Evolutionary conservation across 2,888 invertebrate genomes (phyloP), one percentile per base, ranked within the genome.

Genomic region (Brachynemurus nebulosus): DNA sequence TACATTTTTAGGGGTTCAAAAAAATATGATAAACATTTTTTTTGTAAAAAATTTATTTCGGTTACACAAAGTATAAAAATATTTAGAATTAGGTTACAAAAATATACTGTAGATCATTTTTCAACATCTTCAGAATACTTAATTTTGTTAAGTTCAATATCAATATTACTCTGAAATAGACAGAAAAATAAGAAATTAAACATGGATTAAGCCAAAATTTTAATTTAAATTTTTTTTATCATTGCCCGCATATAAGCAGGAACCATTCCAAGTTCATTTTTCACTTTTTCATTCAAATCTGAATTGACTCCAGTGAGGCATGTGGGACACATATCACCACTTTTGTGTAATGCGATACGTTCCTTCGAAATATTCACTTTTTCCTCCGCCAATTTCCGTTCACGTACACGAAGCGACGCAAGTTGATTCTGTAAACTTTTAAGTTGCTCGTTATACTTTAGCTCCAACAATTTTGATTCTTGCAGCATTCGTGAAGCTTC

Each of bases 351-450:
- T 45, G 63, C 64, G 43, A 76, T 52, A 50, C 76, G 64, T 55
- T 77, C 76, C 51, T 72, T 70, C 0, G 76, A 75, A 8, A 76
- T 53, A 2, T 66, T 62, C 0, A 76, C 69, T 57, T 77, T 76
- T 52, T 77, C 76, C 56, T 67, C 72, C 0, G 75, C 72, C 27
- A 77, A 66, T 51, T 73, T 72, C 52, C 74, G 74, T 49, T 77
- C 76, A 52, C 76, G 66, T 9, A 60, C 56, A 16, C 71, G 68
- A 14, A 77, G 53, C 1, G 72, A 69, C 3, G 68, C 61, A 2
- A 72, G 67, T 47, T 76, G 74, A 47, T 67, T 69, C 56, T 76
- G 76, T 25, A 76, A 65, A 37, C 72, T 66, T 36, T 69, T 61
- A 46, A 75, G 65, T 50, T 71, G 62, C 38, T 74, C 72, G 53